These are phyloP conservation scores for Apis laboriosa DNA, from an alignment of 1,140 invertebrate species.

Conservation along the genomic window DNA sequence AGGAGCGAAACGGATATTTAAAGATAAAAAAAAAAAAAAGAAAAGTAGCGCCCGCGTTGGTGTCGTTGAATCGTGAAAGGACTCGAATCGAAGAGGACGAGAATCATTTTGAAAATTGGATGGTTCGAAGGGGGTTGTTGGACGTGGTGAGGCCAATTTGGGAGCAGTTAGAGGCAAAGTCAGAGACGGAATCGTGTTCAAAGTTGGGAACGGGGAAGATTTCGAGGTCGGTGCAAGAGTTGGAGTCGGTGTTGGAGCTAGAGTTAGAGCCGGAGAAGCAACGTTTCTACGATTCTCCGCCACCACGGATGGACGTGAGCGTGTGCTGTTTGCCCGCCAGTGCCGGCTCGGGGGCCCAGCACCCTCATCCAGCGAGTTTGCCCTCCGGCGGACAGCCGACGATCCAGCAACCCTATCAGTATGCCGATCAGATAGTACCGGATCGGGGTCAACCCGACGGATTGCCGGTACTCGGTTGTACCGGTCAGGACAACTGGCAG, in stretches of 20 bases:
- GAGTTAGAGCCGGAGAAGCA: conserved; percentile 64
- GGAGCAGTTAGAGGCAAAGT: conserved; percentile 66
- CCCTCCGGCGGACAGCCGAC: conserved; percentile 68
- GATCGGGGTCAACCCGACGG: conserved; percentile 77
- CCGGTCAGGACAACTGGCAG: conserved; percentile 74
- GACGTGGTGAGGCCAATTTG: conserved; percentile 69
- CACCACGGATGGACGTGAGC: conserved; percentile 80
- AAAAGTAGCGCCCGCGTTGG: too few species aligned
- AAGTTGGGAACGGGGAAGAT: conserved; percentile 66
- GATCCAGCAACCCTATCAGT: conserved; percentile 72
- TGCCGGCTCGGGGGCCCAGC: conserved; percentile 77
- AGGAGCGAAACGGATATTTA: too few species aligned
- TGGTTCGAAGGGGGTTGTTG: conserved; percentile 73
- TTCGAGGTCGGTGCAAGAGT: conserved; percentile 57
- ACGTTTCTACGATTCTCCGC: conserved; percentile 78
- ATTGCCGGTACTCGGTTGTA: conserved; percentile 70
- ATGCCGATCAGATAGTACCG: conserved; percentile 80
- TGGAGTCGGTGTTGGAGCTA: conserved; percentile 60
- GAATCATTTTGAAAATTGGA: conserved; percentile 63
- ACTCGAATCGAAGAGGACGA: background rate
- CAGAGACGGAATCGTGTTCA: conserved; percentile 44
- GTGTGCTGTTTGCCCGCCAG: conserved; percentile 76
- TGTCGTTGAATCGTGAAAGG: background rate
- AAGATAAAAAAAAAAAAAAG: too few species aligned
- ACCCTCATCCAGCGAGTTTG: conserved; percentile 70